Evolutionary conservation across 2,888 invertebrate species (phyloP).

Genomic region (Diploptera punctata): DNA sequence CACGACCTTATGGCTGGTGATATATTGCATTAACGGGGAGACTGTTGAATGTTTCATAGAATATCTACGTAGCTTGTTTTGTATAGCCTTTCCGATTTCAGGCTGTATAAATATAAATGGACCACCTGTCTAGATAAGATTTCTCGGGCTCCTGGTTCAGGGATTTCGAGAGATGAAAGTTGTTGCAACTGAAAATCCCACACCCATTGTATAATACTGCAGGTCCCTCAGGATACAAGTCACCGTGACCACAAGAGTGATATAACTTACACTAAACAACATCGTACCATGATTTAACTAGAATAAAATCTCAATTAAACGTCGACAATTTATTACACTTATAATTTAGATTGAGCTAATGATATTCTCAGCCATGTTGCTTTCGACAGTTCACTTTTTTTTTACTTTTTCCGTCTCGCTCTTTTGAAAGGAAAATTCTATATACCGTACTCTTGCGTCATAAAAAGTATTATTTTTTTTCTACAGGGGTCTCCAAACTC

Average conservation of each 20-base stretch:
- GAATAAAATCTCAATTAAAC: neutral
- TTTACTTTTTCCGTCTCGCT: too few relatives aligned
- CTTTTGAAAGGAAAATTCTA: too few relatives aligned
- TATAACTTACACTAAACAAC: neutral
- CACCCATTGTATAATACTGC: slow-evolving; percentile 6
- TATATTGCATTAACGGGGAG: too few relatives aligned
- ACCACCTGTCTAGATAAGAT: slow-evolving; percentile 9
- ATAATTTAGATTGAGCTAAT: neutral
- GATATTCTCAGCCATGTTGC: neutral
- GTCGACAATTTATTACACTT: neutral
- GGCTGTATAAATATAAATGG: neutral
- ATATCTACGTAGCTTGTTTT: too few relatives aligned
- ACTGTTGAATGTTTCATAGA: too few relatives aligned
- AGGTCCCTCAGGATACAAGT: neutral
- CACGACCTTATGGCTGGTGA: too few relatives aligned
- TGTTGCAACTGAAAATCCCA: neutral
- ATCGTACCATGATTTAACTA: too few relatives aligned
- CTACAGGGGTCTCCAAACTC: too few relatives aligned
- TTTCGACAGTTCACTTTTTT: neutral
- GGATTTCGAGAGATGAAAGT: neutral
- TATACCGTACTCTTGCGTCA: too few relatives aligned
- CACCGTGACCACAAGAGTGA: neutral
- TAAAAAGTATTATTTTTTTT: too few relatives aligned
- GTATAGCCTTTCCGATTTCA: neutral
- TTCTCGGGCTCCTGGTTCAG: neutral